Conservation (phyloP, 2,888 invertebrate genomes). For the Parthenolecanium corni region DNA sequence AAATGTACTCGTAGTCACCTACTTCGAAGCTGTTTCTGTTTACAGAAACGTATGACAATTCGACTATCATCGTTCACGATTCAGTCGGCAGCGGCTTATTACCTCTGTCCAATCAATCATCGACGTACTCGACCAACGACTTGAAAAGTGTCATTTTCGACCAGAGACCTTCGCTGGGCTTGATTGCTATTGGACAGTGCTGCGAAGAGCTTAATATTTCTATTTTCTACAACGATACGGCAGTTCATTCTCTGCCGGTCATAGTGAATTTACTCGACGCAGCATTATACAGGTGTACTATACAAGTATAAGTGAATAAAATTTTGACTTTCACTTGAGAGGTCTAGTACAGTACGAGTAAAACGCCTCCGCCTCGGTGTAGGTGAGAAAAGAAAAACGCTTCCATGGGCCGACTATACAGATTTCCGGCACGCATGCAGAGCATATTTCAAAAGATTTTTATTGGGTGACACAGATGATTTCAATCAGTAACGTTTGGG, state of each 20-base stretch:
- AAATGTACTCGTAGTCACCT: too few relatives aligned
- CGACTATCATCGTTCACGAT: neutral
- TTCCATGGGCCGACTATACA: too few relatives aligned
- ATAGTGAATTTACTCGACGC: conserved; percentile 60
- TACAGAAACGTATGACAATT: conserved; percentile 14
- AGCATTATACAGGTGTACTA: conserved; percentile 57
- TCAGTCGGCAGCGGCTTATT: neutral
- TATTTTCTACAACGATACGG: conserved; percentile 64
- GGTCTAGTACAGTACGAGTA: neutral
- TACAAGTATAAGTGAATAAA: too few relatives aligned
- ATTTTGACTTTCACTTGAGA: neutral
- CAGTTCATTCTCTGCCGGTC: conserved; percentile 65
- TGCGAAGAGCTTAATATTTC: conserved; percentile 34
- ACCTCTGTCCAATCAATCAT: neutral
- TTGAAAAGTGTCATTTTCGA: too few relatives aligned
- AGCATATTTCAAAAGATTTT: too few relatives aligned
- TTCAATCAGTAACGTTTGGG: too few relatives aligned
- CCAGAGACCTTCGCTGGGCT: conserved; percentile 55
- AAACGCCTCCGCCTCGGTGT: neutral
- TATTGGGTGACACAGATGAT: too few relatives aligned
- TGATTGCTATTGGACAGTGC: conserved; percentile 45
- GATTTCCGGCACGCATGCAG: too few relatives aligned
- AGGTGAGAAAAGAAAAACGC: neutral
- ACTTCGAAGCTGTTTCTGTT: too few relatives aligned
- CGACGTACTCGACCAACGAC: too few relatives aligned